phyloP scores from a whole-genome alignment of 2,113 vertebrate species.

The Rhegmatorhina hoffmannsi region DNA sequence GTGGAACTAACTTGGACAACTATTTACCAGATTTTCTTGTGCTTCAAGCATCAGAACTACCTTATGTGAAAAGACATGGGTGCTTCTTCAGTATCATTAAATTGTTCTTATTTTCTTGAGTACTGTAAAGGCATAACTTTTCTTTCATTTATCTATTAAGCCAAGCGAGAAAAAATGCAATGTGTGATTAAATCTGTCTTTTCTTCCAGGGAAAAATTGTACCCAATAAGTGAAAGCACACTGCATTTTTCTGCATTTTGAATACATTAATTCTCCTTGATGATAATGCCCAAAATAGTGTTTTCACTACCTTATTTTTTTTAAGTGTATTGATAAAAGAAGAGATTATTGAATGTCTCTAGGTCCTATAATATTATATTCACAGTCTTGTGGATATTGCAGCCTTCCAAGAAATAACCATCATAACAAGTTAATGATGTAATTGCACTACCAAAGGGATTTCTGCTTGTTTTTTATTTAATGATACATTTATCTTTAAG shows the following conservation, averaged over 20 bases:
- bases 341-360: neutral
- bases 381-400: neutral
- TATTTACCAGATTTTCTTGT: neutral
- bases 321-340: neutral
- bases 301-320: neutral
- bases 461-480: neutral
- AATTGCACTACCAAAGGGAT: neutral
- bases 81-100: neutral
- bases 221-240: neutral
- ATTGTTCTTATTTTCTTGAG: neutral
- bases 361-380: neutral
- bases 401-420: neutral
- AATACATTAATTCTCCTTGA: neutral
- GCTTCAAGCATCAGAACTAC: neutral
- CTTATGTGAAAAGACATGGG: fast-evolving
- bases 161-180: neutral
- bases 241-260: neutral
- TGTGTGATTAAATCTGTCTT: neutral
- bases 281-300: neutral
- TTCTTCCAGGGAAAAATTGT: neutral
- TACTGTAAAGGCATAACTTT: neutral
- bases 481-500: neutral
- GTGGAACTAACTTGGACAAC: neutral
- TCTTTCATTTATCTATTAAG: neutral
- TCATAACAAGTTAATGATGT: neutral